These are phyloP conservation scores for Zoanthus sociatus DNA, from an alignment of 92 coral and sea anemone genomes.

Conservation along the genomic window DNA sequence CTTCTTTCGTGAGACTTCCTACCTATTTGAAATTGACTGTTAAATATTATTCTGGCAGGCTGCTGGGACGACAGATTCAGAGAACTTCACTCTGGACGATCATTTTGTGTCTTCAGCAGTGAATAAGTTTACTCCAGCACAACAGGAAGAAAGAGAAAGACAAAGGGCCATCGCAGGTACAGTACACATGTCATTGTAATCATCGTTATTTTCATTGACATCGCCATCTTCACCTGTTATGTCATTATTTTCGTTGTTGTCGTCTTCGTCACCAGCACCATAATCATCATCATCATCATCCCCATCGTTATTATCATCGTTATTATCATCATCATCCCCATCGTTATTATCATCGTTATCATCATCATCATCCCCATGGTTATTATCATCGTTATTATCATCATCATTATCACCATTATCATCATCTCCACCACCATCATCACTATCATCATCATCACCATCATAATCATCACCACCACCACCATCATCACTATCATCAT, in stretches of 20 bases:
- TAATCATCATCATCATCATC: neutral
- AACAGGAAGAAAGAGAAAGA: conserved; percentile 85
- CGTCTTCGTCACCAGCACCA: neutral
- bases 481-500: too few species aligned
- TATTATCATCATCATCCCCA: neutral
- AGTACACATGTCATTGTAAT: neutral
- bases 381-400: neutral
- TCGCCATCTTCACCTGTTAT: neutral
- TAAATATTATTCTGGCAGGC: conserved; percentile 40
- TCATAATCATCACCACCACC: too few species aligned
- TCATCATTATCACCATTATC: neutral
- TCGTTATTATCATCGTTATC: neutral
- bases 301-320: neutral
- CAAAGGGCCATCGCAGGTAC: conserved; percentile 90
- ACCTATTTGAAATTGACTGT: neutral
- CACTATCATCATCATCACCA: too few species aligned
- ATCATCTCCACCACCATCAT: neutral
- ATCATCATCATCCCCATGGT: neutral
- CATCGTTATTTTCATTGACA: neutral
- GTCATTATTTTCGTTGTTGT: neutral
- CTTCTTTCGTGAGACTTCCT: neutral
- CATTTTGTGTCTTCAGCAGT: conserved; percentile 96
- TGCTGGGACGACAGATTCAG: conserved; percentile 79
- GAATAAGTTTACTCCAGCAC: conserved; percentile 81
- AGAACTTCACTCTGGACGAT: conserved; percentile 90